Conservation (phyloP, 2,888 invertebrate genomes). For the Tuta absoluta region DNA sequence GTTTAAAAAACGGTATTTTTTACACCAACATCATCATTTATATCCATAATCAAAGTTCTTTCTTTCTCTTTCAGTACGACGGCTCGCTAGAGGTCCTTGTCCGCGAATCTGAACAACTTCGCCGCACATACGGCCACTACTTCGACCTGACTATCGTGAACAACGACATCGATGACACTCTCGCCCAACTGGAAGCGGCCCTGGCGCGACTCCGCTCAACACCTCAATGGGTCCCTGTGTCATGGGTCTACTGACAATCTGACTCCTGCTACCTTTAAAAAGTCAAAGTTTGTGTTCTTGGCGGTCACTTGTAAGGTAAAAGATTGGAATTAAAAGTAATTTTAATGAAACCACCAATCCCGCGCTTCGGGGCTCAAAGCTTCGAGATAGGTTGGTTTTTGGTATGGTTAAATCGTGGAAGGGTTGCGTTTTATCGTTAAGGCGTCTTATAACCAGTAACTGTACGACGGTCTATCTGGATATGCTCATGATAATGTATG, state of each 20-base stretch:
- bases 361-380: constrained; percentile 10
- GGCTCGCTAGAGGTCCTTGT: constrained; percentile 97
- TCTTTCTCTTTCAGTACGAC: constrained; percentile 87
- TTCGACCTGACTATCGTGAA: constrained; percentile 99
- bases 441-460: no score
- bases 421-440: neutral
- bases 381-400: neutral
- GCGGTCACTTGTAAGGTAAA: neutral
- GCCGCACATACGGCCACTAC: constrained; percentile 98
- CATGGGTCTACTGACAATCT: constrained; percentile 95
- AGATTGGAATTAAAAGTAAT: neutral
- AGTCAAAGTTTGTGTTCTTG: neutral
- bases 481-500: neutral
- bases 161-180: constrained; percentile 99
- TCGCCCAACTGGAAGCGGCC: constrained; percentile 93
- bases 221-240: constrained; percentile 98
- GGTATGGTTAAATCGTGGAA: neutral
- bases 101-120: constrained; percentile 97
- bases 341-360: neutral
- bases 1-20: no score
- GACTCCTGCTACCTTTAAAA: constrained; percentile 36
- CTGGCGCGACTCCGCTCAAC: constrained; percentile 94
- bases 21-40: neutral
- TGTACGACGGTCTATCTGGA: no score
- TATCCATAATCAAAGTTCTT: neutral